Conservation (phyloP, 64 coral and sea anemone genomes). For the Stylophora pistillata region DNA sequence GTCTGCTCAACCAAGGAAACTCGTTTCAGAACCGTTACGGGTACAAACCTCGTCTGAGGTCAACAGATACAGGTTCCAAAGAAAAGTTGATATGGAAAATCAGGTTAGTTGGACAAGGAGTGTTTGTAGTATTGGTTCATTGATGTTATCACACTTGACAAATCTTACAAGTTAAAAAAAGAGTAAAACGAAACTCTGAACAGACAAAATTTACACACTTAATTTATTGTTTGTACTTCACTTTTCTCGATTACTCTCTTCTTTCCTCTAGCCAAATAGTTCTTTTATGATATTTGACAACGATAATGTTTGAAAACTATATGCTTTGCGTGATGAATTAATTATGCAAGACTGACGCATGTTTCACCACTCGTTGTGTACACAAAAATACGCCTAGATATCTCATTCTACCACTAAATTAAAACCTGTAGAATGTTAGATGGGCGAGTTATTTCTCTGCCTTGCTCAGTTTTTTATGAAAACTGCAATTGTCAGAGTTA, state of each 20-base stretch:
- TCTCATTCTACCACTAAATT: neutral
- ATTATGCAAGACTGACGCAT: neutral
- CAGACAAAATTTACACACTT: no score
- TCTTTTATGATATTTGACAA: neutral
- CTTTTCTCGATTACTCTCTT: no score
- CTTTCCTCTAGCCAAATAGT: no score
- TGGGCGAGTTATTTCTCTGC: no score
- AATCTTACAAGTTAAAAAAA: no score
- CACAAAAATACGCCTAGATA: neutral
- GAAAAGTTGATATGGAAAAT: constrained; percentile 89
- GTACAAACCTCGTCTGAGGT: constrained; percentile 96
- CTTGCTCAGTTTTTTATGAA: no score
- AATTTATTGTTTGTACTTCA: no score
- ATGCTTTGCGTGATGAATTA: neutral
- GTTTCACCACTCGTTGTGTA: neutral
- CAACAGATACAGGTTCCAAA: constrained; percentile 92
- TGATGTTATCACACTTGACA: no score
- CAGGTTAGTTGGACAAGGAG: constrained; percentile 43
- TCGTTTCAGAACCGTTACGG: constrained; percentile 69
- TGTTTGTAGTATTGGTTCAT: no score
- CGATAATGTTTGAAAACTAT: neutral
- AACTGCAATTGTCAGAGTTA: no score
- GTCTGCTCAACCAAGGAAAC: constrained; percentile 64
- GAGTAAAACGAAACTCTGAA: no score
- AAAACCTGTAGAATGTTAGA: no score